Conservation (phyloP, 53 echinoderm and acorn worm genomes). For the Crossaster papposus region DNA sequence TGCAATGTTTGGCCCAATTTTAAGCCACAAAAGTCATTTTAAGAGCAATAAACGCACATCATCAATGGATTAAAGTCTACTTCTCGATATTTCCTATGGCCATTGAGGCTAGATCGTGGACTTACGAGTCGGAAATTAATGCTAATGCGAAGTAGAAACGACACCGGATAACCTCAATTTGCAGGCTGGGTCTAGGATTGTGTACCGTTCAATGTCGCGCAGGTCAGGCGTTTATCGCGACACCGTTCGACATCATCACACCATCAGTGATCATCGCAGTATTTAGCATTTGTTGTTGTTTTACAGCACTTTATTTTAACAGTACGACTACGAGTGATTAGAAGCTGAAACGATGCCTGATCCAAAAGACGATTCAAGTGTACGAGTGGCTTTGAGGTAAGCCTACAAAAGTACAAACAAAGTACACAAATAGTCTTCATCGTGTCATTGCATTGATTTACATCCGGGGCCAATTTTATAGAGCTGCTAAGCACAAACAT, state of each 20-base stretch:
- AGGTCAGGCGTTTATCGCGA: too few relatives aligned
- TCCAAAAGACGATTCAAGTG: conserved; percentile 67
- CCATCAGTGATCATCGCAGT: not conserved
- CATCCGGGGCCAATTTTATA: too few relatives aligned
- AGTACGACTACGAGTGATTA: not conserved
- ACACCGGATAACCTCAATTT: not conserved
- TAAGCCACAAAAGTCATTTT: not conserved
- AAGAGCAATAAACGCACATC: not conserved
- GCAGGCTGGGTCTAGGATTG: not conserved
- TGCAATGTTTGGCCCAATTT: not conserved
- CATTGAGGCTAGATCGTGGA: not conserved
- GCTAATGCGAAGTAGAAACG: not conserved
- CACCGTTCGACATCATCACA: not conserved
- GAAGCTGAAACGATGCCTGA: conserved; percentile 46
- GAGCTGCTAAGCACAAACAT: too few relatives aligned
- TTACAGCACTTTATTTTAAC: too few relatives aligned
- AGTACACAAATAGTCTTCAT: too few relatives aligned
- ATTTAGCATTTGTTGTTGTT: too few relatives aligned
- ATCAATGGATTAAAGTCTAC: not conserved
- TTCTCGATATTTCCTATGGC: not conserved
- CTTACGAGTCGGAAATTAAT: not conserved
- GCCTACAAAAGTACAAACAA: not conserved
- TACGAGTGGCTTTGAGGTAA: conserved; percentile 70
- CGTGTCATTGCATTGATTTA: too few relatives aligned
- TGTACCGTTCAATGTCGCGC: not conserved